Base-by-base conservation (phyloP, 1,140 invertebrate genomes). In the Drosophila nannoptera region DNA sequence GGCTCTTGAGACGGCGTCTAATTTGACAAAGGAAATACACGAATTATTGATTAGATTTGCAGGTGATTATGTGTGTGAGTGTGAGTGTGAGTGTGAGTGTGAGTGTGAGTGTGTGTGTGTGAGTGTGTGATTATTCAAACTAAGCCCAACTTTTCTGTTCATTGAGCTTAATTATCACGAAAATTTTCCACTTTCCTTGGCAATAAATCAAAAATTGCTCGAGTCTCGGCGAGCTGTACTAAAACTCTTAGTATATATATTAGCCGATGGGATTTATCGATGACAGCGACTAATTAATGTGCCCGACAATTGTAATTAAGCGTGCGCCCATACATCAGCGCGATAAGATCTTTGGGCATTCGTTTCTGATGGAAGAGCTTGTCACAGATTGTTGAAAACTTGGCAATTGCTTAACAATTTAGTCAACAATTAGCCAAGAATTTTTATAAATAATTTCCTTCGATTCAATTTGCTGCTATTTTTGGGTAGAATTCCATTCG, bases 401-500 rank as follows among this genome's bases (percentile, higher is more conserved):
- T 22, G 1, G 3, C 1, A 2, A 22, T 22, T 22, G 22, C 3
- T 22, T 22, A 22, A 22, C 22, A 22, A 22, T 22, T 22, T 22
- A 22, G 3, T 3, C 3, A 22, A 22, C 22, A 22, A 22, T 22
- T 22, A 22, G 3, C 22, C 3, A 22, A 22, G 1, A 22, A 22
- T 22, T 22, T 22, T 22, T 22, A 22, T 22, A 22, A 22, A 22
- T 22, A 22, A 22, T 22, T 22, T 22, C 22, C 3, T 2, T 22
- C 22, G 32, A 65, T 52, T 58, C 58, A 58, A 58, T 43, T 36
- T 12, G 31, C 43, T 22, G 35, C 33, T 69, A 69, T 69, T 69
- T 69, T 52, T 65, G 48, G 22, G 40, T n/a, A 38, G 4, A 48
- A 33, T 58, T 56, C 22, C 56, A 52, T 35, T 53, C 35, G 7